A percentile compares a stretch with the other conserved stretches of the same genome.
Evolutionary conservation across 2,888 invertebrate species (phyloP).

Genomic region (Mythimna impura): DNA sequence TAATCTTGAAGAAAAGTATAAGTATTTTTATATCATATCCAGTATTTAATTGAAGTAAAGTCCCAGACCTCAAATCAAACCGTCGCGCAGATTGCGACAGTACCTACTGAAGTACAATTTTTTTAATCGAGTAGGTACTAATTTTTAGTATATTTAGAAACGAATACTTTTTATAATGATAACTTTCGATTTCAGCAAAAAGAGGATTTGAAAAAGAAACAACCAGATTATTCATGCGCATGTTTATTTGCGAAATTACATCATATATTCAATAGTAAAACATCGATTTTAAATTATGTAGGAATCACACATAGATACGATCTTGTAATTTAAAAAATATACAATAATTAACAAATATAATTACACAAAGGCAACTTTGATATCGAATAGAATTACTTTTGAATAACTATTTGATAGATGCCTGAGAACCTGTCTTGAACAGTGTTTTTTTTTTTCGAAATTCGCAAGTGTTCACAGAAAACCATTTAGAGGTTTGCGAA

Average conservation of each 20-base stretch:
- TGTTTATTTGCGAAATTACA: slow-evolving; percentile 29
- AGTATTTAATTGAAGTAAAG: too few species aligned
- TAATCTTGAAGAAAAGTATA: too few species aligned
- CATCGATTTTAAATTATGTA: not conserved
- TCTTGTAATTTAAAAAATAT: slow-evolving; percentile 10
- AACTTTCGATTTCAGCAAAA: not conserved
- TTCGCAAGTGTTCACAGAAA: slow-evolving; percentile 1
- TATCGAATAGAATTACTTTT: not conserved
- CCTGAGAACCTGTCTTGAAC: too few species aligned
- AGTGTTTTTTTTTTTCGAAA: not conserved
- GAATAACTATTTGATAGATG: not conserved
- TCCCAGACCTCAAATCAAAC: too few species aligned
- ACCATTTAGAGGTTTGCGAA: not conserved
- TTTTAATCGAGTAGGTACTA: too few species aligned
- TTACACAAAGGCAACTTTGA: not conserved
- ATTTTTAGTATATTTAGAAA: too few species aligned
- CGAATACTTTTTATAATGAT: too few species aligned
- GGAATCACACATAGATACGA: not conserved
- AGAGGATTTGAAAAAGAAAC: not conserved
- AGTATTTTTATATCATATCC: too few species aligned
- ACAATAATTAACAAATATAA: not conserved
- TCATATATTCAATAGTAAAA: not conserved
- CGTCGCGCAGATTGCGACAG: too few species aligned
- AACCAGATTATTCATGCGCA: not conserved
- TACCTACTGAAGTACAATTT: too few species aligned